Percentiles rank a stretch among this genome's conserved stretches.
phyloP scores from a whole-genome alignment of 2,888 invertebrate species.

The Erpobdella octoculata region DNA sequence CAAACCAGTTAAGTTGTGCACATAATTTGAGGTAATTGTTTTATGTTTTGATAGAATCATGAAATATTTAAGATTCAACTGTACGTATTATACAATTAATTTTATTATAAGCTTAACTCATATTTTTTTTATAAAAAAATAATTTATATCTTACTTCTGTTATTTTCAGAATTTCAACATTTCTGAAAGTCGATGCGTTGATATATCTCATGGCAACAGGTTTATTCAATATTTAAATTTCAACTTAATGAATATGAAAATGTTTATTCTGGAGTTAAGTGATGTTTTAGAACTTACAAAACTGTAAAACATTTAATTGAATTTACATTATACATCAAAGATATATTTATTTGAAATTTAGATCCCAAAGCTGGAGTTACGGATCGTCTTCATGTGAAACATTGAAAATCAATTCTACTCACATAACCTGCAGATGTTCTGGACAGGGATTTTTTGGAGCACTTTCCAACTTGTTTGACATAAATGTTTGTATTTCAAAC shows the following conservation, averaged over 20 bases:
- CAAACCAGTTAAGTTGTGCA: no score
- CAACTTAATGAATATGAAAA: not conserved
- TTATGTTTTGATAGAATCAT: no score
- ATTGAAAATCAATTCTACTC: not conserved
- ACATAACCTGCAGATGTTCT: not conserved
- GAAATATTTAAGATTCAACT: no score
- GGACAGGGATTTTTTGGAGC: slow-evolving; percentile 10
- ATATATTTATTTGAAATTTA: not conserved
- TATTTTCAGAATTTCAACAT: slow-evolving; percentile 1
- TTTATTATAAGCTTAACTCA: no score
- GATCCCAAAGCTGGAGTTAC: not conserved
- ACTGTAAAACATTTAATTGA: not conserved
- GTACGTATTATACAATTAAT: no score
- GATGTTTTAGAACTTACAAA: not conserved
- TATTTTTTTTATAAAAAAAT: not conserved
- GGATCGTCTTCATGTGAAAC: not conserved
- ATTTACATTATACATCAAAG: not conserved
- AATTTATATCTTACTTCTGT: not conserved
- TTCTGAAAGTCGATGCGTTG: not conserved
- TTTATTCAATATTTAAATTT: not conserved
- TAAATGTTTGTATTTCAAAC: no score
- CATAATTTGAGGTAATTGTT: not conserved
- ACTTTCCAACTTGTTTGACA: slow-evolving; percentile 11
- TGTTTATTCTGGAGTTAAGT: not conserved
- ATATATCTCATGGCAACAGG: not conserved